Percentiles rank a stretch among this genome's conserved stretches.
These are phyloP conservation scores for Zapus hudsonius DNA, from an alignment of 2,113 vertebrate species.

Conservation along the genomic window DNA sequence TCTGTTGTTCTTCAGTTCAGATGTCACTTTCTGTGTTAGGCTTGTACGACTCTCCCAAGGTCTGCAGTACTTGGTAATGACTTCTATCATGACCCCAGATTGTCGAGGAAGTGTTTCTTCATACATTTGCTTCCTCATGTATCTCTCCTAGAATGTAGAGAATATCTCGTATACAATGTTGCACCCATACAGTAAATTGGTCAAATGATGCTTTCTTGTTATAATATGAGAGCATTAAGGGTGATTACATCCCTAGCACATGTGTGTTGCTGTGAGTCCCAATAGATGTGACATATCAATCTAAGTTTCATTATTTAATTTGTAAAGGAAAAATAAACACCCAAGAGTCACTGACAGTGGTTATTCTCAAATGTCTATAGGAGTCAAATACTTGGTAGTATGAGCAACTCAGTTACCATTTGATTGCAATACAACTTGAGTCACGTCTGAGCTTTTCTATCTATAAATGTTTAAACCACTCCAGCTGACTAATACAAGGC, in stretches of 20 bases:
- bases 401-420: constrained; percentile 53
- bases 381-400: constrained; percentile 59
- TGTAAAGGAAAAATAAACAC: constrained; percentile 38
- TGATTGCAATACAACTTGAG: constrained; percentile 66
- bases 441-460: constrained; percentile 55
- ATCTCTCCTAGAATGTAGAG: background rate
- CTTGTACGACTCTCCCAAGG: background rate
- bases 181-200: constrained; percentile 5
- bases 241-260: background rate
- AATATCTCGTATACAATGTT: background rate
- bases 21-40: constrained; percentile 29
- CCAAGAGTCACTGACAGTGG: constrained; percentile 29
- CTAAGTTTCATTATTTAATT: background rate
- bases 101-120: constrained; percentile 4
- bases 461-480: constrained; percentile 73
- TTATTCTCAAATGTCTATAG: constrained; percentile 48
- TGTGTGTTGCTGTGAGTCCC: background rate
- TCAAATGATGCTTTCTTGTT: constrained; percentile 11
- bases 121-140: background rate
- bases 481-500: constrained; percentile 63
- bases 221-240: constrained; percentile 15
- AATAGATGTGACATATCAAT: background rate
- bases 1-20: constrained; percentile 45
- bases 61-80: background rate
- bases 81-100: background rate